Evolutionary conservation across 2,888 invertebrate genomes (phyloP).

Genomic region (Argyra leucocephala): DNA sequence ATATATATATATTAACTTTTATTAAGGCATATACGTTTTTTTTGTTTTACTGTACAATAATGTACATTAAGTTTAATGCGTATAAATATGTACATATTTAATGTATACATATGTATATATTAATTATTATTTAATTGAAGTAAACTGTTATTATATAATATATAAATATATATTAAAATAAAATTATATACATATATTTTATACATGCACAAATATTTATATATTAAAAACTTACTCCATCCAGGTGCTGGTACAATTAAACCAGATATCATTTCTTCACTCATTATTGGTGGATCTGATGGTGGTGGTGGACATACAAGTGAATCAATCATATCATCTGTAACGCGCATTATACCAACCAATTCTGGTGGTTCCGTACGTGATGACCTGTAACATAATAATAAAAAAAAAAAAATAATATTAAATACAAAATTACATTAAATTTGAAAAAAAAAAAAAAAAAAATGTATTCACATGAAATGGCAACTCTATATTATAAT

Average conservation of each 20-base stretch:
- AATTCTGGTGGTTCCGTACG: constrained; percentile 71
- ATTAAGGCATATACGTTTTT: too few species aligned
- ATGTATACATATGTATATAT: too few species aligned
- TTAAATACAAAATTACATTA: constrained; percentile 16
- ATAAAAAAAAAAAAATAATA: constrained; percentile 14
- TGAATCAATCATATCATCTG: constrained; percentile 92
- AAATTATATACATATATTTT: not conserved
- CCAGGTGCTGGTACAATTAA: constrained; percentile 94
- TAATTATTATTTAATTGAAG: not conserved
- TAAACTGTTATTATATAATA: not conserved
- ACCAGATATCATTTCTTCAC: constrained; percentile 92
- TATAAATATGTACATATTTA: too few species aligned
- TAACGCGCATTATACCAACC: constrained; percentile 69
- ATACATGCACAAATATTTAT: not conserved
- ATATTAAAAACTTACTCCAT: constrained; percentile 62
- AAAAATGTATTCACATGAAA: too few species aligned
- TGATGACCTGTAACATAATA: constrained; percentile 52
- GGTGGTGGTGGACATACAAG: constrained; percentile 95
- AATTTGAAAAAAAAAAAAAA: not conserved
- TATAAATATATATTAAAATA: not conserved
- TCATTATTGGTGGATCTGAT: constrained; percentile 82
- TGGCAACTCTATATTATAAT: too few species aligned
- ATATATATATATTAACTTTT: too few species aligned
- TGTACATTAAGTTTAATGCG: too few species aligned
- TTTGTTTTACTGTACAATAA: too few species aligned